Evolutionary conservation across 2,797 vertebrate species (phyloP), one percentile per base, ranked within the genome.

Genomic region (Euphonia xanthogaster): DNA sequence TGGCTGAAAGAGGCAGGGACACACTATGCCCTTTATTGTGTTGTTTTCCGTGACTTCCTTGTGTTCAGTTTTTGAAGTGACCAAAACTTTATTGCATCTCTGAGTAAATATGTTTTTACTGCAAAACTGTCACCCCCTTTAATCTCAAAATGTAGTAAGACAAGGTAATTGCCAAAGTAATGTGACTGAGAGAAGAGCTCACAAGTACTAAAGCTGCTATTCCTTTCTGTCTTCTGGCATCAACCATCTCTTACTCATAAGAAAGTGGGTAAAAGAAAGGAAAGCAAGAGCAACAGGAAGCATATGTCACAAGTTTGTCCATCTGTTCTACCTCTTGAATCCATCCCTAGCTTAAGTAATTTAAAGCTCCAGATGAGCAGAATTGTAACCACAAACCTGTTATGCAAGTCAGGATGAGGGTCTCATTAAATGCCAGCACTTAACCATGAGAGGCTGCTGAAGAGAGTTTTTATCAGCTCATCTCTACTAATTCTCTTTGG

Each of bases 391-490:
- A 44, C 39, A 79, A 71, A 33, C 15, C 33, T 62, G 42, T 80
- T 71, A 55, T 24, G 31, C 47, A 84, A 48, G 62, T 78, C 63
- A 73, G 75, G 40, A 33, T 70, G 45, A 76, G 33, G 55, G 55
- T 66, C 35, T 66, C 14, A 15, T 72, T 81, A 84, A 68, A 80
- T 88, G 51, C 53, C 40, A 83, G 70, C 35, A 31, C 24, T 90
- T 82, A 48, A 23, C 71, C 27, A 2, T 60, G 67, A 84, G 80
- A 62, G 14, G 27, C 71, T 81, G 47, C 82, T 74, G 75, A 86
- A 71, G 44, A 79, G 23, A 14, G 80, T 75, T 95, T 96, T 93
- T 94, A 92, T 94, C 88, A 97, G 72, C 73, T 97, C 79, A 50
- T 93, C 85, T 92, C 70, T 90, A 50, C 72, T 82, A 89, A 92